Base-by-base conservation (phyloP, 2,797 vertebrate species). In the Hippoglossus hippoglossus region DNA sequence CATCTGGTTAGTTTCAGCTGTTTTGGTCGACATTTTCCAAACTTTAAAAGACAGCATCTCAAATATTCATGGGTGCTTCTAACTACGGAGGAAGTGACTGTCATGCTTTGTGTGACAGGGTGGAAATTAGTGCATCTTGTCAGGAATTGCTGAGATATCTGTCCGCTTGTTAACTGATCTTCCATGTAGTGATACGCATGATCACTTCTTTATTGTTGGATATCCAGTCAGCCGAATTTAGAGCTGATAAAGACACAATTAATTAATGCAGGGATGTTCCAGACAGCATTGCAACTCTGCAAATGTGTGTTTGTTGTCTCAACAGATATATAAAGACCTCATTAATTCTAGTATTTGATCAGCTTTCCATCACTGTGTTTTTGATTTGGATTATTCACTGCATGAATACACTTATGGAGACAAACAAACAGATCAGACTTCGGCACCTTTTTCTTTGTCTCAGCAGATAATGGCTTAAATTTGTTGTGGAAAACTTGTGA, bases 71-170 rank as follows among this genome's bases (percentile, higher is more conserved):
- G 21, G 58, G 61, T 25, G 75, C 49, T 82, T 44, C 16, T 87
- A 87, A 87, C 82, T 84, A 81, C 75, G 21, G 26, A 50, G 49
- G 71, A 82, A 82, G 67, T 73, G 26, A 62, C 78, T 68, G 74
- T 41, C 50, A 56, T 51, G 56, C 59, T 62, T 34, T 63, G 79
- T 70, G 63, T 76, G 79, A 85, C 81, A 76, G 81, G 52, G 46
- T 75, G 71, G 72, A 54, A 77, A 73, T 77, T 60, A 67, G 28
- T 66, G 31, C 25, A 22, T 60, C 58, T 72, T 83, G 79, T 71
- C 65, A 79, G 50, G 62, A 70, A 57, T 54, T 26, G 67, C 34
- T 72, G 56, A 8, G 22, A 72, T 67, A 77, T 62, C 22, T 69
- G 76, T 66, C 65, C 68, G 41, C 26, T 70, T 67, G 53, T 65